Conservation (phyloP, 2,797 vertebrate genomes). For the Emydoidea blandingii region DNA sequence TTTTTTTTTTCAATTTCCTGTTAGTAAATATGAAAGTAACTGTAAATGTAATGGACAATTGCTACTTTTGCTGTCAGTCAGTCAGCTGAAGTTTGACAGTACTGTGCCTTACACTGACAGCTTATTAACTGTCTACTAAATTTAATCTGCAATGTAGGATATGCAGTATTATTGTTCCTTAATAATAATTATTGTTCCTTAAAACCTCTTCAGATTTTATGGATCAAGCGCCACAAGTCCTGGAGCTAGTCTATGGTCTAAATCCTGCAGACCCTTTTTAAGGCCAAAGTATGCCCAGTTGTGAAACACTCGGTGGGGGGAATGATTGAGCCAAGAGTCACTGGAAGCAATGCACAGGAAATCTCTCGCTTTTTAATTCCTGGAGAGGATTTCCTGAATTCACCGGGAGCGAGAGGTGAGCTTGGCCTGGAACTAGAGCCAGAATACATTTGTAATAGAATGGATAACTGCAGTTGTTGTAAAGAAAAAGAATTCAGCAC, state of each 20-base stretch:
- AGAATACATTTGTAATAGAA: not conserved
- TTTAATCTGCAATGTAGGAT: not conserved
- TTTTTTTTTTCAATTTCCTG: constrained; percentile 8
- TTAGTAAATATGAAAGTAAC: constrained; percentile 3
- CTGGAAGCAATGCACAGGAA: not conserved
- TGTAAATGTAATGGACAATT: constrained; percentile 12
- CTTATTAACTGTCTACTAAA: not conserved
- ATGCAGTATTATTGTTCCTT: not conserved
- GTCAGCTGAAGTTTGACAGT: not conserved
- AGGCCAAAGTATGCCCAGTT: not conserved
- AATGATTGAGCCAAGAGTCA: not conserved
- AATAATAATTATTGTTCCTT: not conserved
- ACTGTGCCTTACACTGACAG: not conserved
- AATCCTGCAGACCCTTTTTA: not conserved
- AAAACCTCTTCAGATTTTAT: not conserved
- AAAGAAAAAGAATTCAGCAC: not conserved
- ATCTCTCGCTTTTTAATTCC: not conserved
- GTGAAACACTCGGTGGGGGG: not conserved
- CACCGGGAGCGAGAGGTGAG: not conserved
- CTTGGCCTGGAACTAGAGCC: not conserved
- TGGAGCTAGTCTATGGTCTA: not conserved
- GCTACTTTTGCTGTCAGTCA: not conserved
- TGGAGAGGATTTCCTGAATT: not conserved
- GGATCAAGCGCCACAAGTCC: not conserved
- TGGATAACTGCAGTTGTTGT: not conserved